Base-by-base conservation (phyloP, 2,888 invertebrate species). In the Eulithis prunata region DNA sequence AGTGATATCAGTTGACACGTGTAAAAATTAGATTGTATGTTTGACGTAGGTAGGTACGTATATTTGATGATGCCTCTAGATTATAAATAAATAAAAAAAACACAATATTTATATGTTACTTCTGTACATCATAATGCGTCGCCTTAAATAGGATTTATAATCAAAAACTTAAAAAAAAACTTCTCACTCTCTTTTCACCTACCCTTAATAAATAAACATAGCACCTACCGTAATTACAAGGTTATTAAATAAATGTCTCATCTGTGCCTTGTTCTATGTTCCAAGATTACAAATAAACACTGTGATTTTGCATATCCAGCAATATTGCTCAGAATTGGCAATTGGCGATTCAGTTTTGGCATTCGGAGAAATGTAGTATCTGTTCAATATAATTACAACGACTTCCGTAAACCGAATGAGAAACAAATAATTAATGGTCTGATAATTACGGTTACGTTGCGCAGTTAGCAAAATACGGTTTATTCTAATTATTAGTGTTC, bases 251-350 rank as follows among this genome's bases (percentile, higher is more conserved):
- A 6, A 46, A n/a, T 55, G 63, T 8, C 61, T 45, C 12, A 54
- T 71, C 73, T 73, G 57, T 54, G 21, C 13, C 12, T 52, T 70
- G 49, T 38, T 73, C 73, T 73, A 41, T 72, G 71, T 2, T 8
- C 6, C 68, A 64, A 71, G 71, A 73, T 76, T 69, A 70, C 69
- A 70, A 72, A 71, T 74, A 74, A 75, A 77, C 75, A 74, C 64
- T 69, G 64, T 61, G 45, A 67, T 75, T 75, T 76, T 73, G 76
- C 76, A 75, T 77, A 72, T 72, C 68, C 62, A 64, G 59, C 55
- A 59, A 57, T 68, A 68, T 66, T 61, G 58, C 66, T 70, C 57
- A 61, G 66, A 66, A 66, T 68, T 65, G 56, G 57, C 57, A 49
- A 64, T 68, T 70, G 57, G 65, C 65, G 51, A 63, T 56, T 62